A percentile compares a stretch with the other conserved stretches of the same genome.
phyloP scores from a whole-genome alignment of 1,140 invertebrate species.

The Papilio glaucus region DNA sequence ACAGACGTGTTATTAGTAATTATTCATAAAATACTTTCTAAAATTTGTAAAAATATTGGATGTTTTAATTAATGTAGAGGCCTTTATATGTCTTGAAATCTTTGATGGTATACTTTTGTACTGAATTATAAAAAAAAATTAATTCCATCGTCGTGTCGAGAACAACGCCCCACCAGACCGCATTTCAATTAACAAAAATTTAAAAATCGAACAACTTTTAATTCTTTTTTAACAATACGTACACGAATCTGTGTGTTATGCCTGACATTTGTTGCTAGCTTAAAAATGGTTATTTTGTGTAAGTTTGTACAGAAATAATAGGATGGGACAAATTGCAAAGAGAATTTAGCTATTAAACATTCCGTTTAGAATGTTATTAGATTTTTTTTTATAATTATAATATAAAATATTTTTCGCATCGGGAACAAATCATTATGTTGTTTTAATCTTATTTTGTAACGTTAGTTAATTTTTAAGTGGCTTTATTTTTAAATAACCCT shows the following conservation, averaged over 20 bases:
- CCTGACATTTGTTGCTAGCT: constrained; percentile 77
- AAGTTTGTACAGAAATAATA: constrained; percentile 82
- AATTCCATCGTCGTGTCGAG: constrained; percentile 59
- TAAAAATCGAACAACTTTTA: constrained; percentile 69
- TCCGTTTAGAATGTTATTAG: constrained; percentile 83
- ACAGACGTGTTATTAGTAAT: no score
- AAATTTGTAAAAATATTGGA: neutral
- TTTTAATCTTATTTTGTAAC: constrained; percentile 82
- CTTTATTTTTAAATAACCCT: constrained; percentile 80
- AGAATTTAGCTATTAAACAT: constrained; percentile 83
- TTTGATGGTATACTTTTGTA: constrained; percentile 29
- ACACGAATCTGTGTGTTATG: constrained; percentile 72
- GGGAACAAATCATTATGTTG: constrained; percentile 83
- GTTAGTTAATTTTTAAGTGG: constrained; percentile 82
- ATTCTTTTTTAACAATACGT: constrained; percentile 63
- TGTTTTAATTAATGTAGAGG: neutral
- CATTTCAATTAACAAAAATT: constrained; percentile 66
- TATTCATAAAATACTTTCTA: neutral
- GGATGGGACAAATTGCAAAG: constrained; percentile 83
- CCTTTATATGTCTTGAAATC: neutral
- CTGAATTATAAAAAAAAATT: constrained; percentile 51
- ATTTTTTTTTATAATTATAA: constrained; percentile 77
- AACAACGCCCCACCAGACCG: constrained; percentile 68
- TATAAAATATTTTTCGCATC: constrained; percentile 80
- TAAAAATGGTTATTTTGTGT: constrained; percentile 79